These are phyloP conservation scores for Phymastichus coffea DNA, from an alignment of 1,140 invertebrate species.

Conservation along the genomic window DNA sequence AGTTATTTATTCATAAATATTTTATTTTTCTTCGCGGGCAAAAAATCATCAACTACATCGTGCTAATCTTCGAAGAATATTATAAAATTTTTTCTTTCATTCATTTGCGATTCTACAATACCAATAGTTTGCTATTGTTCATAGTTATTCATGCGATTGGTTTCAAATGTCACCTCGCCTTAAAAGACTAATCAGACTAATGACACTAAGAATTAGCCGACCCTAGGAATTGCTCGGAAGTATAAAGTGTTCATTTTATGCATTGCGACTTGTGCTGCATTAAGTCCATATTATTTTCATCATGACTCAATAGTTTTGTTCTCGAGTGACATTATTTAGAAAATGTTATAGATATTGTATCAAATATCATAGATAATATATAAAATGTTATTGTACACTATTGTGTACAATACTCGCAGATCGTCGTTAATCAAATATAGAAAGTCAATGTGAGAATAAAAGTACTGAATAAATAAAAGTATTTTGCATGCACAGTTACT, in stretches of 20 bases:
- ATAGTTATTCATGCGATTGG: slow-evolving; percentile 10
- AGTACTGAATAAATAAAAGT: too few relatives aligned
- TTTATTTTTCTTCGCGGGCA: slow-evolving; percentile 8
- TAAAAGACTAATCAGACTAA: not conserved
- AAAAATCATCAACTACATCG: slow-evolving; percentile 8
- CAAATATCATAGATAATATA: too few relatives aligned
- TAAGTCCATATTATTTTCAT: too few relatives aligned
- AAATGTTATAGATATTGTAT: too few relatives aligned
- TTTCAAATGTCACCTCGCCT: slow-evolving; percentile 4
- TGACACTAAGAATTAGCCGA: not conserved
- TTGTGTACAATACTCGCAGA: too few relatives aligned
- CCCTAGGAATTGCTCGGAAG: not conserved
- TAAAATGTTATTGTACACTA: too few relatives aligned
- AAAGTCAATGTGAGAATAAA: too few relatives aligned
- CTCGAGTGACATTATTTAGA: too few relatives aligned
- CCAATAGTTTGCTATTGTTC: too few relatives aligned
- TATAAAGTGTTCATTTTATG: slow-evolving; percentile 11
- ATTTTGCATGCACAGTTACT: too few relatives aligned
- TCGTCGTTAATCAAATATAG: too few relatives aligned
- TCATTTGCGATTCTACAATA: not conserved
- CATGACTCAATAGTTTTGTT: too few relatives aligned
- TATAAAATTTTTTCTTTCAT: not conserved
- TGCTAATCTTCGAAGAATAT: not conserved
- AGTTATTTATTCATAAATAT: slow-evolving; percentile 1
- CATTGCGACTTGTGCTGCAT: slow-evolving; percentile 4